A percentile compares a stretch with the other conserved stretches of the same genome.
Evolutionary conservation across 1,140 invertebrate species (phyloP).

Genomic region (Helicorthomorpha holstii): DNA sequence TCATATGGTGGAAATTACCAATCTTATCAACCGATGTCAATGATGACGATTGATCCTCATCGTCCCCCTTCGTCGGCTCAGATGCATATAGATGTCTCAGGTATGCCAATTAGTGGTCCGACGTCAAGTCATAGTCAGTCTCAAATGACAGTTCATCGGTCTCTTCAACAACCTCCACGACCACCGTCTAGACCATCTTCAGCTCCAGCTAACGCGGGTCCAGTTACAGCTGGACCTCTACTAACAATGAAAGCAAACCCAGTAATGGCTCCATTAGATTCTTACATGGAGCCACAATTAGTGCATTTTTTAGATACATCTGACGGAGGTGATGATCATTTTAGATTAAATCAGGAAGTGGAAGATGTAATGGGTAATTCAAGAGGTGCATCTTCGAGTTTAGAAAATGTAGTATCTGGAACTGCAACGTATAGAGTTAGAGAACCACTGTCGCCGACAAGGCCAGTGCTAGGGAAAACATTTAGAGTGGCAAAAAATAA

Average conservation of each 20-base stretch:
- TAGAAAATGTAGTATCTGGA: background rate
- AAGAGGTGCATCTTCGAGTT: background rate
- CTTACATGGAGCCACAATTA: constrained; percentile 78
- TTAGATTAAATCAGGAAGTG: background rate
- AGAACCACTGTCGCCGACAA: constrained; percentile 12
- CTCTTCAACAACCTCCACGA: constrained; percentile 8
- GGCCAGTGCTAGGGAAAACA: constrained; percentile 12
- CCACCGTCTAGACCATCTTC: background rate
- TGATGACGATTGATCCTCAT: background rate
- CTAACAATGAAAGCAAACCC: constrained; percentile 13
- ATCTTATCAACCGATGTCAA: background rate
- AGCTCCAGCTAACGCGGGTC: background rate
- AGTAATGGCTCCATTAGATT: constrained; percentile 44
- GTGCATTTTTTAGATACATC: constrained; percentile 71
- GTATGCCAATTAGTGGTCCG: no score
- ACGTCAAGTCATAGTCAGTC: background rate
- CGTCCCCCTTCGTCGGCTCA: no score
- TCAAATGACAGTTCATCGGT: constrained; percentile 1
- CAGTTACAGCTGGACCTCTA: constrained; percentile 3
- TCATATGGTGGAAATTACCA: background rate
- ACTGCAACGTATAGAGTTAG: constrained; percentile 8
- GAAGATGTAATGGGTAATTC: background rate
- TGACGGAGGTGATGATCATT: constrained; percentile 1
- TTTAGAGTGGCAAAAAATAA: constrained; percentile 14
- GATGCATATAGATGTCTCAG: no score